These are phyloP conservation scores for Tipula unca DNA, from an alignment of 2,888 invertebrate genomes.

Conservation along the genomic window DNA sequence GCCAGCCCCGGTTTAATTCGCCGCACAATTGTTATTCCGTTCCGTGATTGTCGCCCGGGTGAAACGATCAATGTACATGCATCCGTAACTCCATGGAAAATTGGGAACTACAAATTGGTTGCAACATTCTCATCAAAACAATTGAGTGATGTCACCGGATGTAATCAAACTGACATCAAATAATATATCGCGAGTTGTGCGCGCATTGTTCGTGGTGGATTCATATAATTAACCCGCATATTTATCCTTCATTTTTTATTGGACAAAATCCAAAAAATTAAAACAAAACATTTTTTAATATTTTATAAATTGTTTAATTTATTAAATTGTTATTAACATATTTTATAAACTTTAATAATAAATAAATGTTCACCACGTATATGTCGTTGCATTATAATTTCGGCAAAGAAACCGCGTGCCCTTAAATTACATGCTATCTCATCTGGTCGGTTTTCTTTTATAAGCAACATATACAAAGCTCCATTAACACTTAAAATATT, in stretches of 20 bases:
- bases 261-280: background rate
- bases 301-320: background rate
- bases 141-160: constrained; percentile 61
- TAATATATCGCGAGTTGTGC: background rate
- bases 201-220: background rate
- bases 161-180: constrained; percentile 46
- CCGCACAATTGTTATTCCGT: constrained; percentile 47
- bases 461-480: constrained; percentile 76
- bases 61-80: constrained; percentile 47
- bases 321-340: background rate
- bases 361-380: constrained; percentile 81
- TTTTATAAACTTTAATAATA: constrained; percentile 59
- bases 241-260: background rate
- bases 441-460: constrained; percentile 79
- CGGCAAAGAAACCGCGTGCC: constrained; percentile 49
- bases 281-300: background rate
- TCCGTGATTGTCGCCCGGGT: constrained; percentile 49
- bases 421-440: constrained; percentile 57
- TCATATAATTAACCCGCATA: background rate
- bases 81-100: constrained; percentile 51
- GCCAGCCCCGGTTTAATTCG: constrained; percentile 59
- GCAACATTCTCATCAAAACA: constrained; percentile 63
- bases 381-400: constrained; percentile 59
- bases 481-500: constrained; percentile 64
- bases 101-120: constrained; percentile 56